These are phyloP conservation scores for Aethina tumida DNA, from an alignment of 1,140 invertebrate species.

Conservation along the genomic window DNA sequence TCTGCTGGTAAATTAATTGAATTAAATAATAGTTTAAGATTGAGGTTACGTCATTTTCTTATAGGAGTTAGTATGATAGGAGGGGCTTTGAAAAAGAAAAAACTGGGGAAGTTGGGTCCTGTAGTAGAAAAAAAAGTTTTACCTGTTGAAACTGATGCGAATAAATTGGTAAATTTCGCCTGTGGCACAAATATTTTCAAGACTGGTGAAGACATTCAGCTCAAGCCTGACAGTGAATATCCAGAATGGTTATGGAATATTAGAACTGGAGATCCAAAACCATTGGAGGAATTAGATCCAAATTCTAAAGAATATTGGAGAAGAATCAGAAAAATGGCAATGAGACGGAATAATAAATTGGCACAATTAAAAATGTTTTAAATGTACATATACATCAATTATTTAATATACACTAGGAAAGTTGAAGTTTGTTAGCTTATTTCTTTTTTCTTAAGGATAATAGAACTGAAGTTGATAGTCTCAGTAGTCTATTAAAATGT, in stretches of 20 bases:
- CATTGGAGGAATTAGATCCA: conserved; percentile 67
- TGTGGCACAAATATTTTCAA: conserved; percentile 78
- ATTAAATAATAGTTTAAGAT: too few relatives aligned
- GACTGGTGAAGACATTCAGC: conserved; percentile 69
- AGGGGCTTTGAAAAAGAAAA: conserved; percentile 42
- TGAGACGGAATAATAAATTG: conserved; percentile 51
- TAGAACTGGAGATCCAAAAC: conserved; percentile 45
- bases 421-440: too few relatives aligned
- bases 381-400: conserved; percentile 3
- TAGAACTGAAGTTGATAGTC: too few relatives aligned
- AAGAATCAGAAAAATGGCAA: conserved; percentile 48
- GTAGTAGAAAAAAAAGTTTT: conserved; percentile 59
- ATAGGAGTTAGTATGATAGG: conserved; percentile 30
- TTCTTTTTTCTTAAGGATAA: too few relatives aligned
- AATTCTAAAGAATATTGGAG: conserved; percentile 75
- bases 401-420: too few relatives aligned
- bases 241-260: conserved; percentile 88
- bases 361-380: conserved; percentile 44
- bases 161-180: conserved; percentile 68
- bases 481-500: too few relatives aligned
- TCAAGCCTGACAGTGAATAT: conserved; percentile 81
- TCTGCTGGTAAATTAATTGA: too few relatives aligned
- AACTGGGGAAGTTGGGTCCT: conserved; percentile 43
- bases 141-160: conserved; percentile 77
- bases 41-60: too few relatives aligned